A percentile compares a stretch with the other conserved stretches of the same genome.
Conservation (phyloP, 2,888 invertebrate species). For the Peribatodes rhomboidaria region DNA sequence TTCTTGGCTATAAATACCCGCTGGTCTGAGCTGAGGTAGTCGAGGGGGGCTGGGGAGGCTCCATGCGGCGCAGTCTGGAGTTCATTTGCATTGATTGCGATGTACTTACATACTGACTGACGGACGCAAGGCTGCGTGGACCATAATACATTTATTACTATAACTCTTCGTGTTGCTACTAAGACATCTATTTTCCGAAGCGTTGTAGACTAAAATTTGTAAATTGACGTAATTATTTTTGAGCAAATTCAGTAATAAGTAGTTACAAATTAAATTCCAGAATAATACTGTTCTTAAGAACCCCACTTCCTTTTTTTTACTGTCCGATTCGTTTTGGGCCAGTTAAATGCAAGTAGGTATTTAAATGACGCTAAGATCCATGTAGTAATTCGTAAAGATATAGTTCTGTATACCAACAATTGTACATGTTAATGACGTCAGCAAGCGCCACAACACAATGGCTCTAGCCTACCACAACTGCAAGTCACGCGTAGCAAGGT, state of each 20-base stretch:
- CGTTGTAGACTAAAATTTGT: no score
- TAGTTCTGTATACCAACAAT: no score
- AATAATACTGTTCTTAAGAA: no score
- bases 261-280: no score
- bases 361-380: conserved; percentile 3
- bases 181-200: no score
- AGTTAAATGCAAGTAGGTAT: neutral
- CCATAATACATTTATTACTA: neutral
- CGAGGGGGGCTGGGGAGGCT: conserved; percentile 48
- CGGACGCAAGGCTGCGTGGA: neutral
- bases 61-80: conserved; percentile 46
- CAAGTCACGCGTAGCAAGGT: conserved; percentile 1
- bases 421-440: neutral
- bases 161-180: neutral
- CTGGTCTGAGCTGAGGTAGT: conserved; percentile 62
- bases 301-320: no score
- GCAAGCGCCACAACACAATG: conserved; percentile 3
- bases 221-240: no score
- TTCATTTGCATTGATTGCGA: conserved; percentile 78
- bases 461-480: conserved; percentile 1
- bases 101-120: conserved; percentile 52
- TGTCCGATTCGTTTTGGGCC: no score
- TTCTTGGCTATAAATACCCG: conserved; percentile 77
- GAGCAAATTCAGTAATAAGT: no score
- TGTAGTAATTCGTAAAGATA: neutral